phyloP scores from a whole-genome alignment of 2,113 vertebrate genomes.

The Ammodytes marinus region DNA sequence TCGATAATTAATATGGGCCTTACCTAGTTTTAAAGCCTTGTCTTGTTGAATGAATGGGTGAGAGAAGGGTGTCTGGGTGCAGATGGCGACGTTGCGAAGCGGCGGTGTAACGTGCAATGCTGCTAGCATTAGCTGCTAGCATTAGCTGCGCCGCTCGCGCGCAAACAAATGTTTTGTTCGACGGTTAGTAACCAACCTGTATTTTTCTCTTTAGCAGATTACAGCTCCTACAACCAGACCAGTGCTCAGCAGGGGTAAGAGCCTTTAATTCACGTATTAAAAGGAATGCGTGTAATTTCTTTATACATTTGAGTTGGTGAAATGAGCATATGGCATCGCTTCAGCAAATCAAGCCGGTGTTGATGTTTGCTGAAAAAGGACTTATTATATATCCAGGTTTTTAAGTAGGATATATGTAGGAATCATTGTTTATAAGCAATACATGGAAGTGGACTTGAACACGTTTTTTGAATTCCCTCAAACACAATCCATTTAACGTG shows the following conservation, averaged over 20 bases:
- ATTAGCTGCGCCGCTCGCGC: constrained; percentile 36
- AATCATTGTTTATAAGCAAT: too few relatives aligned
- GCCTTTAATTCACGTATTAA: neutral
- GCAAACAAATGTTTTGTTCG: constrained; percentile 14
- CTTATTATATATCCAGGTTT: too few relatives aligned
- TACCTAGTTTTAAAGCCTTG: neutral
- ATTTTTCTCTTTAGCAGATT: constrained; percentile 85
- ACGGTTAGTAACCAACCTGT: neutral
- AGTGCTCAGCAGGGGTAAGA: constrained; percentile 95
- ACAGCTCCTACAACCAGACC: constrained; percentile 95
- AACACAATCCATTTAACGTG: neutral
- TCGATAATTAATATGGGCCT: accelerated
- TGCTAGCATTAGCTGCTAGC: constrained; percentile 18
- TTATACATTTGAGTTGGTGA: accelerated
- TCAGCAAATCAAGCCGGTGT: neutral
- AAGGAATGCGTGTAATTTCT: neutral
- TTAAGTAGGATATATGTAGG: too few relatives aligned
- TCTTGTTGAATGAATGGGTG: neutral
- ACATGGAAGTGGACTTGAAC: too few relatives aligned
- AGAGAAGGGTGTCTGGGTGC: too few relatives aligned
- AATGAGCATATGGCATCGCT: too few relatives aligned
- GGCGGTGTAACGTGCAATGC: constrained; percentile 7
- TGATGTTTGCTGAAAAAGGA: too few relatives aligned
- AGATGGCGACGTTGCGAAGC: constrained; percentile 10
- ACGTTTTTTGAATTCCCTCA: too few relatives aligned